These are phyloP conservation scores for Labeo calbasu DNA, from an alignment of 2,797 vertebrate genomes.

Conservation along the genomic window DNA sequence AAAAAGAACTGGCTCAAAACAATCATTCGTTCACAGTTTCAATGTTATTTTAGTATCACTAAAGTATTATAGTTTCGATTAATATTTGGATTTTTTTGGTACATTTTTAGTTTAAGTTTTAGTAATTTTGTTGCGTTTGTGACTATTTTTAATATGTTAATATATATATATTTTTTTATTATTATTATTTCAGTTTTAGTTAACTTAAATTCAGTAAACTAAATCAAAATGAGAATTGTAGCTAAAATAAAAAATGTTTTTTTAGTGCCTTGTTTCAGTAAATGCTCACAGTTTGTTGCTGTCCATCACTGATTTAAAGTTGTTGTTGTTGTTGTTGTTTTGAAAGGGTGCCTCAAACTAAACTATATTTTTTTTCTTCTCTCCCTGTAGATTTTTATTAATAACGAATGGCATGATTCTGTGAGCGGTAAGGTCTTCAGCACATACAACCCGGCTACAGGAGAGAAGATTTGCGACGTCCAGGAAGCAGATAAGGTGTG, in stretches of 20 bases:
- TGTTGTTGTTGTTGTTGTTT: background rate
- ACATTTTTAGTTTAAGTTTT: no score
- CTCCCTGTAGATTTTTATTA: conserved; percentile 91
- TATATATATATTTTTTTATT: no score
- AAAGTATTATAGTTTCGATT: background rate
- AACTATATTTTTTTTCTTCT: conserved; percentile 20
- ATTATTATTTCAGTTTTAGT: no score
- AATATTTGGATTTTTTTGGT: background rate
- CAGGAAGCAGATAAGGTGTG: conserved; percentile 97
- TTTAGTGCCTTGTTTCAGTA: no score
- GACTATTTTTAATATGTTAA: no score
- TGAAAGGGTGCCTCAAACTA: background rate
- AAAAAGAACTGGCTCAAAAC: background rate
- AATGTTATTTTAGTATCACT: no score
- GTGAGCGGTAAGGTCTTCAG: conserved; percentile 90
- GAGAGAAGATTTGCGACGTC: conserved; percentile 95
- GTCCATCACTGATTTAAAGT: background rate
- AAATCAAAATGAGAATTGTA: no score
- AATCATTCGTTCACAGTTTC: background rate
- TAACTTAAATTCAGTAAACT: no score
- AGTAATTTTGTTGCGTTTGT: no score
- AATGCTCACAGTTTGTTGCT: background rate
- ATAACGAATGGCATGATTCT: conserved; percentile 98
- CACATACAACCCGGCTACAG: conserved; percentile 91
- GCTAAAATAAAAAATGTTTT: no score